Evolutionary conservation across 2,888 invertebrate species (phyloP), one percentile per base, ranked within the genome.

Genomic region (Chrysomela aeneicollis): DNA sequence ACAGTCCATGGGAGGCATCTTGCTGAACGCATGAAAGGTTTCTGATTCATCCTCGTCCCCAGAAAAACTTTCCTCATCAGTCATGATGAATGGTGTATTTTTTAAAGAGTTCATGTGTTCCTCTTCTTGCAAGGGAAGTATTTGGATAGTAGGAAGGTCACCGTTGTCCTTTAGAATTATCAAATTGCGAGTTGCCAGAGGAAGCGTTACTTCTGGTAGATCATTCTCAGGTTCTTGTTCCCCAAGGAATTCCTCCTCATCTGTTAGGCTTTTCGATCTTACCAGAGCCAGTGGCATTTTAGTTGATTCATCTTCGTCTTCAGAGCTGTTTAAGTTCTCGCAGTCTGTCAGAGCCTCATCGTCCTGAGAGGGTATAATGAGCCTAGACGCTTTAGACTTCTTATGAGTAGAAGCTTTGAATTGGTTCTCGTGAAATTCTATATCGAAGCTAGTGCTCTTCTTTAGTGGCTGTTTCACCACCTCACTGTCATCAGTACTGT

Each of bases 151-250:
- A 1, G 84, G 82, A 18, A 74, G 57, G 0, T 74, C 71, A 35
- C 72, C 68, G 58, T 74, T 73, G 59, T 78, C 78, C 52, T 75
- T 70, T 1, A 75, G 47, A 15, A 78, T 54, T n/a, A 85, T 75
- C 46, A 87, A 75, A 74, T 85, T 85, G 59, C 86, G 80, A 51
- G 82, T 81, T 10, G 84, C 78, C 21, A 79, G 74, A 8, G 86
- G 86, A 51, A 87, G 62, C 50, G 65, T 66, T 4, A 80, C 68
- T 26, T 77, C 77, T 4, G 64, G 68, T 3, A 63, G 32, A 32
- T 64, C 70, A 18, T 66, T 59, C 10, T 66, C 62, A 32, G 70
- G 57, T 52, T 74, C 75, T 37, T 50, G 59, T 8, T 72, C 71
- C 46, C 74, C 75, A 15, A 72, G 70, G 2, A 68, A 62, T 22